A percentile compares a stretch with the other conserved stretches of the same genome.
phyloP scores from a whole-genome alignment of 2,888 invertebrate species.

The Dryococelus australis region DNA sequence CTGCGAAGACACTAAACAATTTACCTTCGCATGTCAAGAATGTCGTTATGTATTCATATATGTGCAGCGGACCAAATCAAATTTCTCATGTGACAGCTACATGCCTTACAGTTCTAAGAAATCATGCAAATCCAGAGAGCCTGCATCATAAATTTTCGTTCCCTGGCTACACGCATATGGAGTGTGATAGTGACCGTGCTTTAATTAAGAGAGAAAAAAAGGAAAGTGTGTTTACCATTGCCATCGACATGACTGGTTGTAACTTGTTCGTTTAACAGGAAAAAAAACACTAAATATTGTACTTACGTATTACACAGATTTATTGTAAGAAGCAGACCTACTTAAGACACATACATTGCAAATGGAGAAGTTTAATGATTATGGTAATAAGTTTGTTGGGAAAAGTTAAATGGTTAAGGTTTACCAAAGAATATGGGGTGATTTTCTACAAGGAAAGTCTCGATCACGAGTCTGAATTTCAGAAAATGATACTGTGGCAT shows the following conservation, averaged over 20 bases:
- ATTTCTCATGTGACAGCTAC: conserved; percentile 47
- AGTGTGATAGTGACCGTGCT: conserved; percentile 24
- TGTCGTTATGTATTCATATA: conserved; percentile 42
- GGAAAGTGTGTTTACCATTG: background rate
- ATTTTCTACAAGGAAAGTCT: background rate
- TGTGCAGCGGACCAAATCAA: conserved; percentile 49
- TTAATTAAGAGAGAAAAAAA: background rate
- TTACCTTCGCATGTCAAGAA: background rate
- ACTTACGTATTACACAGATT: too few relatives aligned
- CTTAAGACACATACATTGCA: background rate
- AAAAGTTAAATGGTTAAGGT: background rate
- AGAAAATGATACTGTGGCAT: background rate
- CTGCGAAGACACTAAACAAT: background rate
- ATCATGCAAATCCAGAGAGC: background rate
- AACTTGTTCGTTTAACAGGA: background rate
- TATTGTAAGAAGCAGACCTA: too few relatives aligned
- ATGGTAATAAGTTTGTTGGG: background rate
- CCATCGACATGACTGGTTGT: background rate
- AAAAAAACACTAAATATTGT: background rate
- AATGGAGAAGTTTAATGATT: background rate
- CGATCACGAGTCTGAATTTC: background rate
- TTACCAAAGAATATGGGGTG: background rate
- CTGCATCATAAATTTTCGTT: conserved; percentile 3
- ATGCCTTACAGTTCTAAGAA: conserved; percentile 39
- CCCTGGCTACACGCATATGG: background rate